These are phyloP conservation scores for Drosophila pectinifera DNA, from an alignment of 1,140 invertebrate species.

Conservation along the genomic window DNA sequence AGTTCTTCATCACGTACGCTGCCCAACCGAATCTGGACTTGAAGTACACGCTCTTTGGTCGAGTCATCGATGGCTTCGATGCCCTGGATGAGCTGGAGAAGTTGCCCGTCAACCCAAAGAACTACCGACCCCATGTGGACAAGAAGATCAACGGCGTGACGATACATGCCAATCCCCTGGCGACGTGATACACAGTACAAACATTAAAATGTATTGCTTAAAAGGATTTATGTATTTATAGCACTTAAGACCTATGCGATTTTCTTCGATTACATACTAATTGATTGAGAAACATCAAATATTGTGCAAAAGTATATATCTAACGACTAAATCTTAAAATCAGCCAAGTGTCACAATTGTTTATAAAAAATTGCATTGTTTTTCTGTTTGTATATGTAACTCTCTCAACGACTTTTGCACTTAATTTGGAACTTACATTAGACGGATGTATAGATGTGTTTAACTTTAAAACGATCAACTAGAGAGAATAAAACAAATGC, in stretches of 20 bases:
- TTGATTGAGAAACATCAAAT: conserved; percentile 77
- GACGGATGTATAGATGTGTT: conserved; percentile 62
- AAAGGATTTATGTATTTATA: conserved; percentile 64
- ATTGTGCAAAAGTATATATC: conserved; percentile 71
- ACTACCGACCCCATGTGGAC: conserved; percentile 93
- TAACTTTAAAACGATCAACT: conserved; percentile 68
- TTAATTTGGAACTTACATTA: conserved; percentile 67
- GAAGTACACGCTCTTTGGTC: conserved; percentile 99
- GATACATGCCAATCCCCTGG: conserved; percentile 98
- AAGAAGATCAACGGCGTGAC: conserved; percentile 94
- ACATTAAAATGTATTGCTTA: conserved; percentile 22
- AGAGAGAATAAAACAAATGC: conserved; percentile 77
- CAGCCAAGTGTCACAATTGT: conserved; percentile 63
- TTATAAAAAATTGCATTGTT: conserved; percentile 77
- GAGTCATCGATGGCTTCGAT: conserved; percentile 99
- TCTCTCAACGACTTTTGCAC: conserved; percentile 64
- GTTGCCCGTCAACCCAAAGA: conserved; percentile 96
- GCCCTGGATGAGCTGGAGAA: conserved; percentile 98
- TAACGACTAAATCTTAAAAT: conserved; percentile 62
- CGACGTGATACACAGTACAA: conserved; percentile 86
- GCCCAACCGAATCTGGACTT: conserved; percentile 98
- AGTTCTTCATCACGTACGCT: conserved; percentile 98
- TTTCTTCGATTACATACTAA: conserved; percentile 65
- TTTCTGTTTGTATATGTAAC: conserved; percentile 26
- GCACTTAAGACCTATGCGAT: conserved; percentile 59